Evolutionary conservation across 2,113 vertebrate species (phyloP).

Genomic region (Copsychus sechellarum): DNA sequence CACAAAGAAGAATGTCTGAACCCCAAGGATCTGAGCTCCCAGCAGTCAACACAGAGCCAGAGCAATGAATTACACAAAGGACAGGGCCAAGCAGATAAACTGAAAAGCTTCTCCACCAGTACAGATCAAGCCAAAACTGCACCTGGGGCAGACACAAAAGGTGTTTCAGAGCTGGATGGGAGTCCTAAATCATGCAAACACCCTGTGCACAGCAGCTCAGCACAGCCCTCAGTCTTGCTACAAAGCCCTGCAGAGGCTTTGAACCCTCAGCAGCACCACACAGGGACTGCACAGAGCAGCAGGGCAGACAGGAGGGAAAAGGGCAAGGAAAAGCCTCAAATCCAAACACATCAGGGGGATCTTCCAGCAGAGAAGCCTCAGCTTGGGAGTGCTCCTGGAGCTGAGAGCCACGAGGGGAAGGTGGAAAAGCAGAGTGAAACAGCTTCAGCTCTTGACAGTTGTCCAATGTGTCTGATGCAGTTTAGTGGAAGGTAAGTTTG

Average conservation of each 20-base stretch:
- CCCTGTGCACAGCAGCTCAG: not conserved
- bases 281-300: not conserved
- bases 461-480: slow-evolving; percentile 82
- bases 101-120: not conserved
- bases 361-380: rapidly evolving
- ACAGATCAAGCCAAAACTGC: not conserved
- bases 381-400: rapidly evolving
- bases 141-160: not conserved
- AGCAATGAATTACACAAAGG: not conserved
- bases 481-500: slow-evolving; percentile 80
- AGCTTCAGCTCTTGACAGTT: slow-evolving; percentile 65
- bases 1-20: not conserved
- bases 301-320: not conserved
- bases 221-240: rapidly evolving
- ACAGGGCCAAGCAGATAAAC: not conserved
- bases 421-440: not conserved
- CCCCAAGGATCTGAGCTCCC: not conserved
- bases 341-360: not conserved
- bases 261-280: not conserved
- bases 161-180: not conserved
- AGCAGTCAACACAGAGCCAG: not conserved
- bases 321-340: not conserved
- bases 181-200: rapidly evolving
- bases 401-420: not conserved
- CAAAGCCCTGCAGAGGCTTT: not conserved